Percentiles rank a stretch among this genome's conserved stretches.
Conservation (phyloP, 2,797 vertebrate genomes). For the Crenichthys baileyi region DNA sequence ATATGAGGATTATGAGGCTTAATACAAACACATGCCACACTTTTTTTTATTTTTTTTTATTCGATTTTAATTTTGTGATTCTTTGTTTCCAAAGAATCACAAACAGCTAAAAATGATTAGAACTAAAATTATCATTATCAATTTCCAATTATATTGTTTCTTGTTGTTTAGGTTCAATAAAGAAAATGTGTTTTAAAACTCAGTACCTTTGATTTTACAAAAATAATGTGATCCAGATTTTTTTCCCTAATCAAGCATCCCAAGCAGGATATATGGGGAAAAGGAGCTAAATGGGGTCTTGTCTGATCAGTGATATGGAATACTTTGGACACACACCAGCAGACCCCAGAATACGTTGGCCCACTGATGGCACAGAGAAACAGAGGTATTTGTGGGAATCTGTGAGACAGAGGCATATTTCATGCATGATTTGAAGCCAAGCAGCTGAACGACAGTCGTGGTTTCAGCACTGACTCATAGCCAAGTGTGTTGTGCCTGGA, state of each 20-base stretch:
- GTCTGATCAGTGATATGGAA: background rate
- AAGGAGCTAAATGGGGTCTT: background rate
- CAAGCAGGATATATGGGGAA: background rate
- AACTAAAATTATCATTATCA: too few relatives aligned
- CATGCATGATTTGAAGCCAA: conserved; percentile 63
- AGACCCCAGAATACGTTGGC: background rate
- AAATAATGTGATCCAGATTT: background rate
- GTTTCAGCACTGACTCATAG: conserved; percentile 37
- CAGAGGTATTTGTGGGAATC: conserved; percentile 38
- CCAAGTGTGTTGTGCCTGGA: conserved; percentile 43
- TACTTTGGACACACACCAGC: background rate
- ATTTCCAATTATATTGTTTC: too few relatives aligned
- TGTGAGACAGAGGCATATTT: conserved; percentile 58
- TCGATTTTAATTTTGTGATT: background rate
- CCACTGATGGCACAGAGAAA: conserved; percentile 37
- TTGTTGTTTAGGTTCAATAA: too few relatives aligned
- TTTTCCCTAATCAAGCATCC: background rate
- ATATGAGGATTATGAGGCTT: background rate
- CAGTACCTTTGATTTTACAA: background rate
- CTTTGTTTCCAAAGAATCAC: too few relatives aligned
- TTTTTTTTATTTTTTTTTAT: background rate
- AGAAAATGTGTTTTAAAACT: too few relatives aligned
- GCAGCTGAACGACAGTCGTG: conserved; percentile 47
- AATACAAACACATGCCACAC: background rate
- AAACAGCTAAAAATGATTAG: too few relatives aligned